Percentiles rank a stretch among this genome's conserved stretches.
Evolutionary conservation across 2,113 vertebrate genomes (phyloP).

Genomic region (Entosphenus tridentatus): DNA sequence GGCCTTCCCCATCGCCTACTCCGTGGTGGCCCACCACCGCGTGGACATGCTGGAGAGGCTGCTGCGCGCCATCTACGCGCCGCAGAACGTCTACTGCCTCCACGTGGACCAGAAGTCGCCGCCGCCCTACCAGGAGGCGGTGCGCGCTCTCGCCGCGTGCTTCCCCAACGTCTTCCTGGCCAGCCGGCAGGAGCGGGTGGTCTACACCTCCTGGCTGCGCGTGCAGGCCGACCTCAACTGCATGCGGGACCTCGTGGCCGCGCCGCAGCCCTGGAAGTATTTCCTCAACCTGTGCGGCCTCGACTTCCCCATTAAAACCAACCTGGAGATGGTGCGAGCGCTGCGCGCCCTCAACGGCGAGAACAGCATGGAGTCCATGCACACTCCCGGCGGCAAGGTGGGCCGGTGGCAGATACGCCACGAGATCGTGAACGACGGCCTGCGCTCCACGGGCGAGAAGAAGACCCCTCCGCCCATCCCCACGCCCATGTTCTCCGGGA

Average conservation of each 20-base stretch:
- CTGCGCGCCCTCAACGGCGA: constrained; percentile 31
- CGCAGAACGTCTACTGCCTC: constrained; percentile 45
- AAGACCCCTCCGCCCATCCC: constrained; percentile 31
- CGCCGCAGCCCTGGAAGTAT: constrained; percentile 42
- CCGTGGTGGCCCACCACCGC: constrained; percentile 62
- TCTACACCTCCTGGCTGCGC: constrained; percentile 50
- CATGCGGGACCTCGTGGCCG: constrained; percentile 42
- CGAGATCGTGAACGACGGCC: too few species aligned
- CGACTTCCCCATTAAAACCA: constrained; percentile 80
- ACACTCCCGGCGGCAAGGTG: too few species aligned
- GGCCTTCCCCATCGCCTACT: constrained; percentile 56
- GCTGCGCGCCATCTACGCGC: constrained; percentile 32
- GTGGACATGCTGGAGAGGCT: constrained; percentile 25
- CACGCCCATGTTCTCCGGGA: constrained; percentile 45
- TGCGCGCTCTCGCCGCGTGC: constrained; percentile 36
- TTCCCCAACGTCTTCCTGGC: constrained; percentile 55
- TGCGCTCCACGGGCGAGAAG: constrained; percentile 11
- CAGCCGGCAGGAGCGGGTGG: constrained; percentile 31
- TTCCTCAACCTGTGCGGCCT: constrained; percentile 67
- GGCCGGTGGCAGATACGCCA: too few species aligned
- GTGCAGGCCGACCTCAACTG: constrained; percentile 79
- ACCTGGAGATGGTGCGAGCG: constrained; percentile 46
- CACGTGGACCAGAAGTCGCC: constrained; percentile 39
- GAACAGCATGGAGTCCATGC: constrained; percentile 39
- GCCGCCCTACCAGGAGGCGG: constrained; percentile 24